These are phyloP conservation scores for Sinhomidia bicolor DNA, from an alignment of 2,888 invertebrate species.

Conservation along the genomic window DNA sequence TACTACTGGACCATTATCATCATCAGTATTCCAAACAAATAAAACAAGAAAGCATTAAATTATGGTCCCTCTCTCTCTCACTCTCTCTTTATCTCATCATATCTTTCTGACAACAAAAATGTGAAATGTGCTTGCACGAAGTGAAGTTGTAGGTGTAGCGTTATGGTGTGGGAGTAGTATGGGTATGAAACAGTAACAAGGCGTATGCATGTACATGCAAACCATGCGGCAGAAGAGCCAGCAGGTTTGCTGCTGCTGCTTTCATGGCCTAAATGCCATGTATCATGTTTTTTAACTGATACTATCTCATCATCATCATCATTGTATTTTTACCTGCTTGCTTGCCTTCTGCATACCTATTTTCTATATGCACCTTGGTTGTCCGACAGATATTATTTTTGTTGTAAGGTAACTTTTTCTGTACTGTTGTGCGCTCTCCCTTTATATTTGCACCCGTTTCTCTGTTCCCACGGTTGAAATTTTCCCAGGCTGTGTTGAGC, in stretches of 20 bases:
- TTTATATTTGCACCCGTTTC: conserved; percentile 70
- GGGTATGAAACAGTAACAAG: conserved; percentile 34
- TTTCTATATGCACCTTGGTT: conserved; percentile 18
- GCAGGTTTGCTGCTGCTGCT: conserved; percentile 64
- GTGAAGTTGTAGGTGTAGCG: conserved; percentile 29
- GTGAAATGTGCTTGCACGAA: conserved; percentile 62
- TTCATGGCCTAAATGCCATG: conserved; percentile 71
- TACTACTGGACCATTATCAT: conserved; percentile 44
- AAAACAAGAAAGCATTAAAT: conserved; percentile 65
- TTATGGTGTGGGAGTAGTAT: conserved; percentile 26
- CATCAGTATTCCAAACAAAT: conserved; percentile 72
- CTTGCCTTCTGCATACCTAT: conserved; percentile 25
- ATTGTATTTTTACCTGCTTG: conserved; percentile 68
- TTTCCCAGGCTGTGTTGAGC: conserved; percentile 79
- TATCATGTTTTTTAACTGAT: conserved; percentile 75
- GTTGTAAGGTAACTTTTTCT: conserved; percentile 57
- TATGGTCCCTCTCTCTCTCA: conserved; percentile 47
- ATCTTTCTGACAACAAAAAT: conserved; percentile 61
- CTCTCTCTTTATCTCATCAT: conserved; percentile 51
- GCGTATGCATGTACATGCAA: conserved; percentile 43
- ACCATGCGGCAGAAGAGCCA: conserved; percentile 5
- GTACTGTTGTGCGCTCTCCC: conserved; percentile 52
- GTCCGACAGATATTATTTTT: conserved; percentile 54
- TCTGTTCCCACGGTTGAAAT: conserved; percentile 80
- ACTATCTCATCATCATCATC: conserved; percentile 76